Evolutionary conservation across 1,140 invertebrate species (phyloP).

Genomic region (Euwallacea fornicatus): DNA sequence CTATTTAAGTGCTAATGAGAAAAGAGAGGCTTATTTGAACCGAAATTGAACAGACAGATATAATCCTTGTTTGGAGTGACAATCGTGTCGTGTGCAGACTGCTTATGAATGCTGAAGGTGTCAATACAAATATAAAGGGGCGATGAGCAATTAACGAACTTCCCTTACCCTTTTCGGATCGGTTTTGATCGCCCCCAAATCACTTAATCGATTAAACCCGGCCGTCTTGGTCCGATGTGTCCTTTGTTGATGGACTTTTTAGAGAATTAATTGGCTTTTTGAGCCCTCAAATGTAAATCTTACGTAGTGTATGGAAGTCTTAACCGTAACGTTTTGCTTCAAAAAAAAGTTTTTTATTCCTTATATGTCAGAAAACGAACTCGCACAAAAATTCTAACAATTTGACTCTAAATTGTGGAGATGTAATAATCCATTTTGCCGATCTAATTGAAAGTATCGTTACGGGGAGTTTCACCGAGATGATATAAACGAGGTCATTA

Average conservation of each 20-base stretch:
- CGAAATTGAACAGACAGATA: constrained; percentile 37
- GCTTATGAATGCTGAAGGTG: constrained; percentile 39
- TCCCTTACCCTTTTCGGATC: constrained; percentile 31
- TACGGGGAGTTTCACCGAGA: too few species aligned
- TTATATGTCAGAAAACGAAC: too few species aligned
- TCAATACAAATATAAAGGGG: constrained; percentile 42
- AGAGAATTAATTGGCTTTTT: not conserved
- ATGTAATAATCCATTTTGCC: too few species aligned
- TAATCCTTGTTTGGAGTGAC: constrained; percentile 42
- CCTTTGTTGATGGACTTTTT: too few species aligned
- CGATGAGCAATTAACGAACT: constrained; percentile 45
- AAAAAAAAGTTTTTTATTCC: too few species aligned
- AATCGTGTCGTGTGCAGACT: constrained; percentile 38
- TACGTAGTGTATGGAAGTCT: too few species aligned
- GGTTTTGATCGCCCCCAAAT: constrained; percentile 21
- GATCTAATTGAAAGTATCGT: too few species aligned
- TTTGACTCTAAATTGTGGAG: too few species aligned
- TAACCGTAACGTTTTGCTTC: too few species aligned
- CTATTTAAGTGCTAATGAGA: constrained; percentile 33
- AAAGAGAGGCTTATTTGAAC: constrained; percentile 24
- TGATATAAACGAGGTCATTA: too few species aligned
- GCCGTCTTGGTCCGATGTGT: constrained; percentile 3
- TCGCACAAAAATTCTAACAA: too few species aligned
- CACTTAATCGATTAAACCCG: constrained; percentile 34
- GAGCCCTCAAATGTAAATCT: not conserved